A percentile compares a stretch with the other conserved stretches of the same genome.
Conservation (phyloP, 2,888 invertebrate species). For the Girardia tigrina region DNA sequence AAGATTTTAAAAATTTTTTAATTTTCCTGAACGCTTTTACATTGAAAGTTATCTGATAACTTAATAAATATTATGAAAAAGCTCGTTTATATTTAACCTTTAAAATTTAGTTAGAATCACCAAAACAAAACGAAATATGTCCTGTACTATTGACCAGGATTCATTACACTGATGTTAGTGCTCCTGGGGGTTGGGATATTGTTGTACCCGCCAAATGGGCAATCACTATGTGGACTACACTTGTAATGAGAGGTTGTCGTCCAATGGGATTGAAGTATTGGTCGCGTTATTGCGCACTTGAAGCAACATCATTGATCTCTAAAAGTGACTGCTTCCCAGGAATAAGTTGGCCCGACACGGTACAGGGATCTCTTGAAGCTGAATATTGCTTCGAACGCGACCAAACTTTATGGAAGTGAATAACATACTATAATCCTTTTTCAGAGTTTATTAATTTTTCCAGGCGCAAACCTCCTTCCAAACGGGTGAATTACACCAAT, state of each 20-base stretch:
- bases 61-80: too few relatives aligned
- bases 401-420: not conserved
- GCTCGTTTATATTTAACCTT: too few relatives aligned
- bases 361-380: not conserved
- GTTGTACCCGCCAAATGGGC: not conserved
- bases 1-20: too few relatives aligned
- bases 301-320: not conserved
- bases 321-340: not conserved
- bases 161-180: not conserved
- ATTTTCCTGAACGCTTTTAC: too few relatives aligned
- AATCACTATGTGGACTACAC: not conserved
- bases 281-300: not conserved
- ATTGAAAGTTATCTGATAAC: too few relatives aligned
- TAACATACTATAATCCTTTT: not conserved
- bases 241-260: not conserved
- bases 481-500: not conserved
- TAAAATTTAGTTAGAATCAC: too few relatives aligned
- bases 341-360: not conserved
- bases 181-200: not conserved
- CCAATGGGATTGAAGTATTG: not conserved
- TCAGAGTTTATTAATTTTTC: not conserved
- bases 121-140: too few relatives aligned
- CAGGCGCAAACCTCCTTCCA: not conserved
- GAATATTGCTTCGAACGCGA: too few relatives aligned
- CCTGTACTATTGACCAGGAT: not conserved